A percentile compares a stretch with the other conserved stretches of the same genome.
Conservation (phyloP, 2,113 vertebrate genomes). For the Otocyon megalotis region DNA sequence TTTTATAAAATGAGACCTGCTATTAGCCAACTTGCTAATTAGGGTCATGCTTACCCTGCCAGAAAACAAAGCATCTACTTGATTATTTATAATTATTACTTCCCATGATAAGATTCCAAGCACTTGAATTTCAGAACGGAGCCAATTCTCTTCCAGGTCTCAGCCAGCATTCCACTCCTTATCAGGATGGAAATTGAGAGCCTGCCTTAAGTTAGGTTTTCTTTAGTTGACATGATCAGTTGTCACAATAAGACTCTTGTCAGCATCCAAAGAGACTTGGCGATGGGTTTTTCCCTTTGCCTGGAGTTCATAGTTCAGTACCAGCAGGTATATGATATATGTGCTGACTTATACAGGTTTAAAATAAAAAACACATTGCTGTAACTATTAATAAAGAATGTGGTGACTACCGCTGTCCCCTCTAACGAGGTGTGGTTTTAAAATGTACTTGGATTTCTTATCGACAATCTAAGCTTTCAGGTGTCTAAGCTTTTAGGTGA, state of each 20-base stretch:
- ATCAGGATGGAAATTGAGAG: not conserved
- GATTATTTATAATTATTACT: conserved; percentile 31
- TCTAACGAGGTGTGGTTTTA: not conserved
- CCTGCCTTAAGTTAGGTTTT: not conserved
- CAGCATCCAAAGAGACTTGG: not conserved
- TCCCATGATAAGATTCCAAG: not conserved
- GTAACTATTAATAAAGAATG: not conserved
- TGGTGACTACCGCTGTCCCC: not conserved
- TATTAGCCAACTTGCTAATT: conserved; percentile 7
- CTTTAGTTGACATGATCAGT: not conserved
- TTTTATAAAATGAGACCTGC: conserved; percentile 1
- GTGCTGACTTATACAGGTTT: not conserved
- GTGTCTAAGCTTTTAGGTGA: not conserved
- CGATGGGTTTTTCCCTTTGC: not conserved
- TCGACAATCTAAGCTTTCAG: not conserved
- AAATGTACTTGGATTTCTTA: not conserved
- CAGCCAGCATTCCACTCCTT: not conserved
- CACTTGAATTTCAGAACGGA: conserved; percentile 40
- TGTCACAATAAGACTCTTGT: not conserved
- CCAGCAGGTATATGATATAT: not conserved
- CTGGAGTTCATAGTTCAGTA: not conserved
- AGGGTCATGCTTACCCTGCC: not conserved
- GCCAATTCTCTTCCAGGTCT: not conserved
- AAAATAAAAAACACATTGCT: not conserved
- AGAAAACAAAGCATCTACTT: not conserved